Base-by-base conservation (phyloP, 2,797 vertebrate genomes). In the Poecilia wingei region DNA sequence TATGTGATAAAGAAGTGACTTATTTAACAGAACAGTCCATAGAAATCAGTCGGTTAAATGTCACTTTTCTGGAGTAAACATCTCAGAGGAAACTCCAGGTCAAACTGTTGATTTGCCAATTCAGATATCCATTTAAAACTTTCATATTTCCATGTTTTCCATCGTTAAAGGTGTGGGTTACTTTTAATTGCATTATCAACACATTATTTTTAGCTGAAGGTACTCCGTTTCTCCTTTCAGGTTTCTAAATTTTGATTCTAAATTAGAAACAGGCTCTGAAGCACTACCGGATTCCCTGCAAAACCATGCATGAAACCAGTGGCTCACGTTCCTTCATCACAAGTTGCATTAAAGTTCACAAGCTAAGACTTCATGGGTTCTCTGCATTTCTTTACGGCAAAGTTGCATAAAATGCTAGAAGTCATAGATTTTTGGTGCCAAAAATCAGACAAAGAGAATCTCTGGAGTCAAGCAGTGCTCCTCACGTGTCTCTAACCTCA, bases 361-460 rank as follows among this genome's bases (percentile, higher is more conserved):
- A 61, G 51, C 53, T 33, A 46, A 61, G 28, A 74, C 70, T 33
- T 71, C 31, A 25, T 71, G 13, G 5, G 13, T 76, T 3, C 25
- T 68, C 59, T 71, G 16, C 51, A 47, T 20, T 77, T 14, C 45
- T 77, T 80, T 74, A 76, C 53, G 75, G 66, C 66, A 71, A 73
- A 80, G 77, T 86, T 10, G 55, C 41, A 59, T 25, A 9, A 78
- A 72, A 76, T 49, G 43, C 57, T 25, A 16, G 39, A 22, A 46
- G 39, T 8, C 43, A 20, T 31, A 33, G 69, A 39, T 74, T 57
- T 72, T 77, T 70, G 71, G 33, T 39, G 57, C 66, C 64, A 79
- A 84, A 77, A 74, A 84, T 64, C 75, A 72, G 86, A 74, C 46
- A 77, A 69, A 45, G 61, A 43, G 72, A 75, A 79, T 55, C 49